Conservation (phyloP, 2,113 vertebrate species). For the Seriola rivoliana region DNA sequence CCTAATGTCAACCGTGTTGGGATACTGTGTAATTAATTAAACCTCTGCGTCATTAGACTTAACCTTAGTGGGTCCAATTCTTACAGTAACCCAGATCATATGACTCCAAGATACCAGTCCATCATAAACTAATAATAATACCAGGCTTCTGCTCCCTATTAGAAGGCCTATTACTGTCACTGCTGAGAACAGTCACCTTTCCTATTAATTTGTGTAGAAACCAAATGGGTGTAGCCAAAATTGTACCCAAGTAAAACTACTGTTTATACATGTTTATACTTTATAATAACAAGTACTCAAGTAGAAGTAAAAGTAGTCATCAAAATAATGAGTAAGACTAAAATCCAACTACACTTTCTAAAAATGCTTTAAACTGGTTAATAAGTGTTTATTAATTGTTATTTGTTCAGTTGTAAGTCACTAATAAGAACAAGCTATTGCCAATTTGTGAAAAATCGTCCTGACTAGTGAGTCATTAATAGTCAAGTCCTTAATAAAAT, state of each 20-base stretch:
- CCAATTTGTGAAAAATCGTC: too few species aligned
- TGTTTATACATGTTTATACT: too few species aligned
- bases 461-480: not conserved
- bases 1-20: slow-evolving; percentile 42
- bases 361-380: not conserved
- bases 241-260: too few species aligned
- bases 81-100: slow-evolving; percentile 7
- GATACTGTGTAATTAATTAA: slow-evolving; percentile 43
- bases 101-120: slow-evolving; percentile 3
- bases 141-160: not conserved
- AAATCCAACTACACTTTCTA: not conserved
- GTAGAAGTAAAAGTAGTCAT: not conserved
- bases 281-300: too few species aligned
- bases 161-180: not conserved
- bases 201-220: too few species aligned
- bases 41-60: slow-evolving; percentile 37
- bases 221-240: too few species aligned
- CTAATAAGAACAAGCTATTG: not conserved
- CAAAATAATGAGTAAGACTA: not conserved
- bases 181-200: not conserved
- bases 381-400: not conserved
- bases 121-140: slow-evolving; percentile 5
- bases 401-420: not conserved
- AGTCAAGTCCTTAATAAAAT: too few species aligned
- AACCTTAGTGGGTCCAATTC: slow-evolving; percentile 25